Base-by-base conservation (phyloP, 2,113 vertebrate genomes). In the Hoplias malabaricus region DNA sequence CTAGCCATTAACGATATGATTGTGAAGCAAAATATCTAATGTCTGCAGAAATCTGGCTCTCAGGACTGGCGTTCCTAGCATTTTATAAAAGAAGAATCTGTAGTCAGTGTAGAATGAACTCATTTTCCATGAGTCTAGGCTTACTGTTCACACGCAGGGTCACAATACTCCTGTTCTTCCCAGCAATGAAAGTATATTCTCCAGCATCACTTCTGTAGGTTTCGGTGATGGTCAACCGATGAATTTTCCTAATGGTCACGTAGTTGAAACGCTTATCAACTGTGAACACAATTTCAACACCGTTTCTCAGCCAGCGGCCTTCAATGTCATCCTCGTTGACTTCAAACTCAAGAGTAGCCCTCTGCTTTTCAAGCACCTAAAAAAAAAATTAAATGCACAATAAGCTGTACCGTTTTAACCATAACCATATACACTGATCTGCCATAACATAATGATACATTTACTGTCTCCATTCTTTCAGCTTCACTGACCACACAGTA, bases 301-400 rank as follows among this genome's bases (percentile, higher is more conserved):
- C 95, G 0, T 96, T 93, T 84, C 93, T 96, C 40, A 94, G 92
- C 95, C 95, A 96, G 36, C 88, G 94, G 67, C 94, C 93, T 71
- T 96, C 95, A 40, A 95, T 89, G 33, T 96, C 95, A 5, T 96
- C 95, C 87, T 96, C 95, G 63, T 95, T 96, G 78, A 96, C 95
- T 84, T 96, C 95, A 85, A 96, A 96, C 85, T 96, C 95, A 75
- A 96, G 87, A 3, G 94, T 93, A 34, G 94, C 92, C 87, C 93
- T 89, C 79, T 96, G 94, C 86, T 92, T 94, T 77, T 96, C 94
- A 83, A 95, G 90, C 69, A 95, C 93, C 95, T 96, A 80, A 69
- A 66, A 81, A 34, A 38, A 29, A 46, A 59, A 46, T 19, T 2
- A 61, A 11, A 66, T 36, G 36, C 3, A 34, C 38, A 31, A 68